Conservation (phyloP, 2,888 invertebrate genomes). For the Synanthedon tipuliformis region DNA sequence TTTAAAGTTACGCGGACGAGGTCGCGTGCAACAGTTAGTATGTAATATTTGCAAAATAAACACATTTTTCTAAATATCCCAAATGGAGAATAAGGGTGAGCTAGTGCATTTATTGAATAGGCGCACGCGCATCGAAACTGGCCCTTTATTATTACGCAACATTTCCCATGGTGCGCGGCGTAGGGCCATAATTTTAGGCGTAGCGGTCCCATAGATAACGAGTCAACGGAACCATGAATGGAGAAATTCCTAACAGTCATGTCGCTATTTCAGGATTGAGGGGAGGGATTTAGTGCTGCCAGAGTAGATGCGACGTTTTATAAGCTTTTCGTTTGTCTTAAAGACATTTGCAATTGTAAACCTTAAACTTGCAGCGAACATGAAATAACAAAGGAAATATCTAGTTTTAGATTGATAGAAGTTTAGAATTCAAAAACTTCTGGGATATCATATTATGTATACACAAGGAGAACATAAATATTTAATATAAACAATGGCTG, state of each 20-base stretch:
- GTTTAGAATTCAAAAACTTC: too few relatives aligned
- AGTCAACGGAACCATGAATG: conserved; percentile 27
- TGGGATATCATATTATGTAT: too few relatives aligned
- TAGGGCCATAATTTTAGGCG: conserved; percentile 21
- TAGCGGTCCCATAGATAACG: conserved; percentile 18
- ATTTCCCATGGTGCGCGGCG: conserved; percentile 10
- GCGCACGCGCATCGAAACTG: conserved; percentile 1
- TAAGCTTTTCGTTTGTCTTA: neutral
- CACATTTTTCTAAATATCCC: too few relatives aligned
- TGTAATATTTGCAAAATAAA: too few relatives aligned
- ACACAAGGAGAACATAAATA: too few relatives aligned
- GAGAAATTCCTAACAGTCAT: conserved; percentile 31
- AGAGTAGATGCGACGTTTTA: neutral
- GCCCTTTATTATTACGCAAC: conserved; percentile 15
- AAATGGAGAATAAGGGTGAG: too few relatives aligned
- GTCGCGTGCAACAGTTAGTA: too few relatives aligned
- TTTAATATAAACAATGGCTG: too few relatives aligned
- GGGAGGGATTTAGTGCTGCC: neutral
- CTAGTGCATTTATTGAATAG: neutral
- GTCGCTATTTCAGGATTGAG: conserved; percentile 22
- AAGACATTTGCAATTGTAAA: neutral
- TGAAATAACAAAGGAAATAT: too few relatives aligned
- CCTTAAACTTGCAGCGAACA: too few relatives aligned
- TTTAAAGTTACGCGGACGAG: too few relatives aligned
- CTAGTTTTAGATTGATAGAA: too few relatives aligned